phyloP scores from a whole-genome alignment of 2,888 invertebrate genomes.

The Euplexia lucipara region DNA sequence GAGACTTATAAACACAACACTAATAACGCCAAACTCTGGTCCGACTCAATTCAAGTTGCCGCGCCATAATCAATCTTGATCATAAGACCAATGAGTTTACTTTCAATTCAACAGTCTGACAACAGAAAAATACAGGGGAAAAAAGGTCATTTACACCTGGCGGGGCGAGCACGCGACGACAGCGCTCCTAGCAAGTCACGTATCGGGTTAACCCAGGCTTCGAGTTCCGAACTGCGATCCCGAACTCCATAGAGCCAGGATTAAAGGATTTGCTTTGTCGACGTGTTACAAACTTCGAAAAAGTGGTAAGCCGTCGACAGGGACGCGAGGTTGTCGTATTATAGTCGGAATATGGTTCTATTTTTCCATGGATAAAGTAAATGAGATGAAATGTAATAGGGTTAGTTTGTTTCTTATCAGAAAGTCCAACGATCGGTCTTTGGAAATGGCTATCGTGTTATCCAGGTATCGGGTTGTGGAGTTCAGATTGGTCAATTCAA shows the following conservation, averaged over 20 bases:
- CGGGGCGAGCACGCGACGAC: constrained; percentile 34
- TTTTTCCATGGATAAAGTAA: constrained; percentile 1
- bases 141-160: constrained; percentile 44
- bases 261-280: constrained; percentile 69
- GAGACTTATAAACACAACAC: no score
- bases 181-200: constrained; percentile 56
- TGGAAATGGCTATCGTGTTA: no score
- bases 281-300: constrained; percentile 56
- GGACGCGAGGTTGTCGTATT: constrained; percentile 52
- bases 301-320: constrained; percentile 47
- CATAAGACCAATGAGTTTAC: not conserved
- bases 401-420: no score
- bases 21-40: no score
- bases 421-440: no score
- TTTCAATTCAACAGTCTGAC: not conserved
- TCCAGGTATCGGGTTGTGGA: no score
- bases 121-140: constrained; percentile 1
- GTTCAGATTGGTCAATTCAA: no score
- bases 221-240: constrained; percentile 63
- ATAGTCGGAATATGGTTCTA: constrained; percentile 32
- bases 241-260: constrained; percentile 71
- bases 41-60: no score
- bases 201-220: constrained; percentile 59
- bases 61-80: no score
- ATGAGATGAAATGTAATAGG: not conserved